Base-by-base conservation (phyloP, 2,888 invertebrate genomes). In the Melanostoma mellinum region DNA sequence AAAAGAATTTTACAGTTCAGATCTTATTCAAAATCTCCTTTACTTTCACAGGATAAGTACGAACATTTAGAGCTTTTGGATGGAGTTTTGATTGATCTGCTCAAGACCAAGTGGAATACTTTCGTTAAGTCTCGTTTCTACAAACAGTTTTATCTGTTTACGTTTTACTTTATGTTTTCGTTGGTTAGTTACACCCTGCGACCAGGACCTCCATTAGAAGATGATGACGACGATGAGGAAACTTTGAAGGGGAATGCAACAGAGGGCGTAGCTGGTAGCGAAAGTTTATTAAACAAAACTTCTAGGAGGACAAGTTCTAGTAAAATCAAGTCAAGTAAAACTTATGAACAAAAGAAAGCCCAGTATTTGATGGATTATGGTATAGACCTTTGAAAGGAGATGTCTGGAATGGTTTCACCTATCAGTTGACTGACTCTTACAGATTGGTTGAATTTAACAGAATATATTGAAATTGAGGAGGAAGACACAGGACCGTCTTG, bases 101-200 rank as follows among this genome's bases (percentile, higher is more conserved):
- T 99, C 8, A 96, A 98, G 89, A 98, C 98, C 3, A 99, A 99
- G 92, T 99, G 99, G 99, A 97, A 98, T 88, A 96, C 98, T 0
- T 99, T 98, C 90, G 98, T 98, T 2, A 97, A 97, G 91, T 96
- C 95, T 85, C 97, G 98, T 80, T 98, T 99, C 91, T 98, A 98
- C 90, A 93, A 96, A 4, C 97, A 98, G 89, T 98, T 99, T 90
- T 95, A 96, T 84, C 93, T 97, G 69, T 99, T 99, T 91, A 94
- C 96, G 8, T 94, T 96, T 80, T 99, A 99, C 91, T 99, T 99
- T 90, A 89, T 97, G 36, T 93, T 98, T 56, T 97, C 98, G 3
- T 91, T 98, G 82, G 93, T 96, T 5, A 97, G 98, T 87, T 98
- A 99, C 88, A 96, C 96, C 2, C 92, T 97, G 56, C 94, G 99